Conservation (phyloP, 2,888 invertebrate genomes). For the Caenorhabditis becei region DNA sequence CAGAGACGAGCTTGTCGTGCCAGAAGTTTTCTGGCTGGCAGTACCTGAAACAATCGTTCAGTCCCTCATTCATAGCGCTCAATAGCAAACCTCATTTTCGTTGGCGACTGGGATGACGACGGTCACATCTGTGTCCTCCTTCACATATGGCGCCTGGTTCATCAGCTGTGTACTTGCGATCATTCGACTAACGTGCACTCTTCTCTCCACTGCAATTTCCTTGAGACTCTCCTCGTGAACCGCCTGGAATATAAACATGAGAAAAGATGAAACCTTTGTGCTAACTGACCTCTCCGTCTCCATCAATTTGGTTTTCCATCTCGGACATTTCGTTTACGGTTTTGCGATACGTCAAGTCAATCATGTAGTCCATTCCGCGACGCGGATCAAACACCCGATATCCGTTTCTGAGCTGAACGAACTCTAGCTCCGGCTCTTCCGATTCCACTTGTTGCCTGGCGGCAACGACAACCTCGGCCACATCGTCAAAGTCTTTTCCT, state of each 20-base stretch:
- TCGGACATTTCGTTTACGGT: conserved; percentile 44
- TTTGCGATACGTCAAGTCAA: conserved; percentile 84
- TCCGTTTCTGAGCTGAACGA: conserved; percentile 75
- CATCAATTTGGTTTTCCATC: conserved; percentile 30
- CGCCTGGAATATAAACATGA: conserved; percentile 32
- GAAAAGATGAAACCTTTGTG: neutral
- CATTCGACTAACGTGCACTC: conserved; percentile 90
- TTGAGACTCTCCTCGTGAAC: conserved; percentile 54
- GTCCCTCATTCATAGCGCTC: neutral
- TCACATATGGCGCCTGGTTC: conserved; percentile 90
- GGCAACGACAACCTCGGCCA: conserved; percentile 84
- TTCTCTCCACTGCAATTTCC: conserved; percentile 62
- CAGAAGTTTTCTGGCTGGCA: conserved; percentile 86
- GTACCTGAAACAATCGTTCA: conserved; percentile 68
- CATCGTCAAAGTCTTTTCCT: conserved; percentile 83
- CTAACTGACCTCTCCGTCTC: conserved; percentile 45
- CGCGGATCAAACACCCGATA: conserved; percentile 87
- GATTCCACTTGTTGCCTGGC: conserved; percentile 66
- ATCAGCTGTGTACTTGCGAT: conserved; percentile 92
- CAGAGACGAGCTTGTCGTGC: conserved; percentile 87
- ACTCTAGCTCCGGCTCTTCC: conserved; percentile 72
- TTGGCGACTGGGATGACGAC: conserved; percentile 87
- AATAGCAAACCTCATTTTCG: conserved; percentile 57
- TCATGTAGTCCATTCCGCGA: conserved; percentile 90
- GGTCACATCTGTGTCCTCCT: conserved; percentile 91